A percentile compares a stretch with the other conserved stretches of the same genome.
phyloP scores from a whole-genome alignment of 2,888 invertebrate genomes.

The Metellina segmentata region DNA sequence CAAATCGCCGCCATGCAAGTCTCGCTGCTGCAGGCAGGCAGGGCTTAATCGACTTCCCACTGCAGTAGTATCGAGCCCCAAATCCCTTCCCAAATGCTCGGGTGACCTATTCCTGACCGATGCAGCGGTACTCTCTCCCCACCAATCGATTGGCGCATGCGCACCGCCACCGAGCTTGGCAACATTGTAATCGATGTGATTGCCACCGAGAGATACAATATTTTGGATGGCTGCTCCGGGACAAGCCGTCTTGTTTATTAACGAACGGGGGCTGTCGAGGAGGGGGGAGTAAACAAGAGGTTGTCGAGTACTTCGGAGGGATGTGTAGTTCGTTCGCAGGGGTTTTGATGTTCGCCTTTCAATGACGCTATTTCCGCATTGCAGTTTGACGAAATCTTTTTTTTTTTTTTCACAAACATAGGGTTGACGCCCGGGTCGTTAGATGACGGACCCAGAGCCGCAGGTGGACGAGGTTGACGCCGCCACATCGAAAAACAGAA shows the following conservation, averaged over 20 bases:
- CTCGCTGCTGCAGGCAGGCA: not conserved
- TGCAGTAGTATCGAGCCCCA: conserved; percentile 37
- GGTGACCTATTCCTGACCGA: conserved; percentile 65
- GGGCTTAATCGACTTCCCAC: conserved; percentile 30
- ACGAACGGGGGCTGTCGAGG: not conserved
- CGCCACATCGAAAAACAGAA: too few species aligned
- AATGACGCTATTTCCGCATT: not conserved
- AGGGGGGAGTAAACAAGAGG: not conserved
- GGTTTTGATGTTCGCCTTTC: not conserved
- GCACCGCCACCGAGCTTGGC: conserved; percentile 36
- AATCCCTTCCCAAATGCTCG: not conserved
- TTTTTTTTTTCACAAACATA: too few species aligned
- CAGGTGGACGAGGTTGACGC: too few species aligned
- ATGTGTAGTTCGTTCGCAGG: too few species aligned
- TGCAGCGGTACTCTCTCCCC: conserved; percentile 51
- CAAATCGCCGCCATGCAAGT: not conserved
- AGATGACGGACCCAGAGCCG: too few species aligned
- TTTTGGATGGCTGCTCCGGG: conserved; percentile 42
- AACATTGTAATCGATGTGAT: conserved; percentile 73
- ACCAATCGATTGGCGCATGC: conserved; percentile 57
- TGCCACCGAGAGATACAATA: conserved; percentile 64
- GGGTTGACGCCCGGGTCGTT: too few species aligned
- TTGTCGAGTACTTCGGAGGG: too few species aligned
- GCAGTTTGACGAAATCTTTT: not conserved
- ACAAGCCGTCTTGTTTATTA: conserved; percentile 18